phyloP scores from a whole-genome alignment of 2,888 invertebrate species.

The Dynastes maya region DNA sequence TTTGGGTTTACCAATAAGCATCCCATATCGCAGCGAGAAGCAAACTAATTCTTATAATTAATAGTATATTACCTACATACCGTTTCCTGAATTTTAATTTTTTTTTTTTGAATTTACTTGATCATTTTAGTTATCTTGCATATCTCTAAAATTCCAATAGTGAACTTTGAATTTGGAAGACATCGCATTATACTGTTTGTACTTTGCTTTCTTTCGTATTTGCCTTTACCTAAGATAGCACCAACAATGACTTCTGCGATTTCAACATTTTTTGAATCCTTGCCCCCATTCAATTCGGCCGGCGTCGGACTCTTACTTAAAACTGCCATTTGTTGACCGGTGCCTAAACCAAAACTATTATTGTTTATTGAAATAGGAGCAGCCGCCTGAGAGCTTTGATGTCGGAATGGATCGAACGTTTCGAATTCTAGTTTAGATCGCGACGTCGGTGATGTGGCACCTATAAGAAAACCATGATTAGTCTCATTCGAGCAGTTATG shows the following conservation, averaged over 20 bases:
- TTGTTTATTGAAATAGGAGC: slow-evolving; percentile 88
- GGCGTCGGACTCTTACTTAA: slow-evolving; percentile 88
- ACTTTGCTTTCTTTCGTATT: neutral
- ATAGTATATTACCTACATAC: too few species aligned
- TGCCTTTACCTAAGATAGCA: slow-evolving; percentile 88
- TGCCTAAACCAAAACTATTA: slow-evolving; percentile 90
- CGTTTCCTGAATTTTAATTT: too few species aligned
- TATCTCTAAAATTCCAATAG: neutral
- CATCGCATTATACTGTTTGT: neutral
- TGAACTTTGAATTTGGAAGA: neutral
- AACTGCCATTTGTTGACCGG: slow-evolving; percentile 81
- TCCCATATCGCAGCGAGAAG: too few species aligned
- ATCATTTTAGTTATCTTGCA: too few species aligned
- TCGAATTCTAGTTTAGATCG: slow-evolving; percentile 82
- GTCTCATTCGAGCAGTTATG: neutral
- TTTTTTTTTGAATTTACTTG: too few species aligned
- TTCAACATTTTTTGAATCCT: slow-evolving; percentile 93
- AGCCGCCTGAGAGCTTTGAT: slow-evolving; percentile 81
- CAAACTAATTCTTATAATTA: too few species aligned
- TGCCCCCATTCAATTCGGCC: slow-evolving; percentile 79
- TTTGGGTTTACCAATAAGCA: too few species aligned
- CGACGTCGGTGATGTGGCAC: slow-evolving; percentile 79
- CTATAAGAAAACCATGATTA: slow-evolving; percentile 61
- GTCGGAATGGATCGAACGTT: slow-evolving; percentile 81
- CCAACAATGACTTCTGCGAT: slow-evolving; percentile 97